Percentiles rank a stretch among this genome's conserved stretches.
Conservation (phyloP, 2,797 vertebrate genomes). For the Dermochelys coriacea region DNA sequence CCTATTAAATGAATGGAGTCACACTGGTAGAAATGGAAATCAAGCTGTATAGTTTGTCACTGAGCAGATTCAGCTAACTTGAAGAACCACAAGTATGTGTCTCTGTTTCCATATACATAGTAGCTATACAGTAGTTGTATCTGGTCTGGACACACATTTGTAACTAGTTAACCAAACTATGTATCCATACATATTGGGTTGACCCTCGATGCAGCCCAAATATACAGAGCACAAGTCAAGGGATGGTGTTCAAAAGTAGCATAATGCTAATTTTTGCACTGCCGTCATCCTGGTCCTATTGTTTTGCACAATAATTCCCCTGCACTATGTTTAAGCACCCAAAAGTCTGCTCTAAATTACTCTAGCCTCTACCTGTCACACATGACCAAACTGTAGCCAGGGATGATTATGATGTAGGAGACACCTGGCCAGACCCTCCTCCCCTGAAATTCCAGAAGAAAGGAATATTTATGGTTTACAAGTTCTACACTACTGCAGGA, state of each 20-base stretch:
- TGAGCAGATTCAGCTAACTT: not conserved
- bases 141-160: constrained; percentile 59
- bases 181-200: constrained; percentile 7
- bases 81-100: not conserved
- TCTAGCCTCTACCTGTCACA: not conserved
- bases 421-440: not conserved
- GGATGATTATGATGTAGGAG: not conserved
- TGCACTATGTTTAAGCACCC: not conserved
- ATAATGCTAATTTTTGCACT: constrained; percentile 50
- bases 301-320: constrained; percentile 16
- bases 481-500: not conserved
- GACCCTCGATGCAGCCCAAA: not conserved
- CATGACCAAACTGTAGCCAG: not conserved
- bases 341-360: constrained; percentile 26
- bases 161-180: constrained; percentile 52
- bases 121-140: constrained; percentile 28
- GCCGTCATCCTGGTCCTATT: not conserved
- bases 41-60: not conserved
- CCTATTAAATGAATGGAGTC: not conserved
- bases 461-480: not conserved
- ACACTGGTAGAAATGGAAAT: not conserved
- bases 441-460: not conserved
- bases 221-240: constrained; percentile 24
- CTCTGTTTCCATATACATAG: not conserved
- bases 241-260: not conserved